Base-by-base conservation (phyloP, 2,797 vertebrate species). In the Phoxinus dragarum region DNA sequence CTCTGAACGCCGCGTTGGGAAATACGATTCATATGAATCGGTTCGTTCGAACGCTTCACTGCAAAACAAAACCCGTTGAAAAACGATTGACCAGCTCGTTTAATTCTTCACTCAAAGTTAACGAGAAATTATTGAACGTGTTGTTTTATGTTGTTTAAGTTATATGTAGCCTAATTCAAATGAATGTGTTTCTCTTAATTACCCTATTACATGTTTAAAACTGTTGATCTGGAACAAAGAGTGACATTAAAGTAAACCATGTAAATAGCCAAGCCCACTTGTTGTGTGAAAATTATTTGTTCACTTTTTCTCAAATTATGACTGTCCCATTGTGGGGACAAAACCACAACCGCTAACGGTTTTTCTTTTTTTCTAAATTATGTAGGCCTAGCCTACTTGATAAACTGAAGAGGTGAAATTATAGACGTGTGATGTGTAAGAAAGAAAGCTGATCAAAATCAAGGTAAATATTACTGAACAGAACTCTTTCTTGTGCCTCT, bases 11-110 rank as follows among this genome's bases (percentile, higher is more conserved):
- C 31, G 52, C 6, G 11, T 31, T 44, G 17, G 6, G 12, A 38
- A 68, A 40, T 84, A 36, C 3, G 59, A 31, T 64, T 76, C 31
- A 54, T 27, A 19, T 16, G 47, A 81, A 42, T 81, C 67, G 67
- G 27, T 80, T 67, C 17, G 59, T 67, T 67, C 6, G 42, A 67
- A 17, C 19, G 6, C 14, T 17, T 54, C 36, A 31, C 9, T 82
- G 6, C 23, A n/a, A 44, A 27, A 27, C 54, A 27, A 31, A 82
- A 1, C 3, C 38, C 19, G 14, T 23, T 5, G 17, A 75, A 49
- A 73, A 82, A 64, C 19, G 3, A 82, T 36, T 36, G 12, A 36
- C 31, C 3, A 10, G 14, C n/a, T 7, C 34, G 1, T 68, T 21
- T 68, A 14, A 56, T 67, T 16, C 11, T 16, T 34, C 1, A 6